Conservation (phyloP, 2,113 vertebrate genomes). For the Perognathus longimembris region DNA sequence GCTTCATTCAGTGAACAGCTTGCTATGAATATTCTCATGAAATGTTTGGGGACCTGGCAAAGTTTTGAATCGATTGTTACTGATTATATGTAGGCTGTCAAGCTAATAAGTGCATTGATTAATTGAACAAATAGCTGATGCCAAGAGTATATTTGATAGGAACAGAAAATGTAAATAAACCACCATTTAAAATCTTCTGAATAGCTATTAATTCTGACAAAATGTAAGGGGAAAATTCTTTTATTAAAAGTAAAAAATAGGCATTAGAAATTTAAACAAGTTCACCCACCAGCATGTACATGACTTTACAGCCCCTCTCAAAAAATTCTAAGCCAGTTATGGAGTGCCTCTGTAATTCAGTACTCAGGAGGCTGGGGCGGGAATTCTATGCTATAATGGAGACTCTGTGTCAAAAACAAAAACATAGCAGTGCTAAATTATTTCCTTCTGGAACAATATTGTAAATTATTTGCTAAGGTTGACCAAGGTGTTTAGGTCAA, state of each 20-base stretch:
- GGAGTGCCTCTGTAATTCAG: neutral
- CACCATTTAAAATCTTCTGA: slow-evolving; percentile 28
- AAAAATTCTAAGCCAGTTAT: neutral
- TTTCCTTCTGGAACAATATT: slow-evolving; percentile 48
- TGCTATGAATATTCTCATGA: slow-evolving; percentile 20
- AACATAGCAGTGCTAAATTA: neutral
- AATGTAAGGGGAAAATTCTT: neutral
- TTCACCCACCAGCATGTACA: neutral
- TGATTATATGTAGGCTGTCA: neutral
- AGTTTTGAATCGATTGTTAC: slow-evolving; percentile 7
- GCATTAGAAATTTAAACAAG: slow-evolving; percentile 4
- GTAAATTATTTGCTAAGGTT: neutral
- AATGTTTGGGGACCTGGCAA: neutral
- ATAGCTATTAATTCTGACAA: slow-evolving; percentile 18
- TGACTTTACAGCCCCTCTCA: neutral
- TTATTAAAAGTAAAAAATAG: slow-evolving; percentile 29
- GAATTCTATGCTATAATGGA: neutral
- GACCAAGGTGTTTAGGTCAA: neutral
- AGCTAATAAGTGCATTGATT: slow-evolving; percentile 45
- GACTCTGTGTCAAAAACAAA: neutral
- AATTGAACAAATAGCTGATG: slow-evolving; percentile 4
- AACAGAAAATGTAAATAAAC: slow-evolving; percentile 36
- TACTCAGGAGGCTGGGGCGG: neutral
- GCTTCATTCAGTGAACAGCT: neutral
- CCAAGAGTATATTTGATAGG: slow-evolving; percentile 23